Evolutionary conservation across 2,888 invertebrate genomes (phyloP).

Genomic region (Drosophila ezoana): DNA sequence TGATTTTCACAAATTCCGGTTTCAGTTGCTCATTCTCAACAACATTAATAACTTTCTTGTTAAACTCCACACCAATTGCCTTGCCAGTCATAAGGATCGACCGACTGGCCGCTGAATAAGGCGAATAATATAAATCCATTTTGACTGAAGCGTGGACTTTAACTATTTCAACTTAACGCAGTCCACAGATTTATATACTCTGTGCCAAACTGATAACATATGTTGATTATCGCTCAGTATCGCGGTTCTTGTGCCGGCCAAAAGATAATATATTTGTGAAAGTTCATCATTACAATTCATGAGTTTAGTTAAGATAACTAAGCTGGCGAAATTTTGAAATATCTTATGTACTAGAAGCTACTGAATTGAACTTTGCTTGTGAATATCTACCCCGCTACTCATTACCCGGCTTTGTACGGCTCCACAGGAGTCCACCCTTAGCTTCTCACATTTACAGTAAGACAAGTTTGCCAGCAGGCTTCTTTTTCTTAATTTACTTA

Average conservation of each 20-base stretch:
- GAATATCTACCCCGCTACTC: no score
- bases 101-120: conserved; percentile 88
- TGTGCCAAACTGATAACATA: conserved; percentile 10
- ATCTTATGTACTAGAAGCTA: neutral
- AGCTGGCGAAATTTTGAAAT: neutral
- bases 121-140: conserved; percentile 88
- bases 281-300: conserved; percentile 32
- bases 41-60: conserved; percentile 87
- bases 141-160: neutral
- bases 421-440: no score
- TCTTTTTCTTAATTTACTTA: no score
- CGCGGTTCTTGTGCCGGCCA: neutral
- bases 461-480: no score
- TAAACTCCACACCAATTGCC: conserved; percentile 87
- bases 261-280: conserved; percentile 32
- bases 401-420: no score
- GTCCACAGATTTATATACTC: conserved; percentile 13
- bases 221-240: conserved; percentile 17
- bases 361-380: neutral
- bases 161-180: conserved; percentile 1
- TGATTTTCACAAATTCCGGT: conserved; percentile 89
- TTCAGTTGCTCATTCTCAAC: conserved; percentile 87
- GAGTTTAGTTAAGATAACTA: neutral
- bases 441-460: no score
- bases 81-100: conserved; percentile 87